These are phyloP conservation scores for Diarsia dahlii DNA, from an alignment of 2,888 invertebrate species.

Conservation along the genomic window DNA sequence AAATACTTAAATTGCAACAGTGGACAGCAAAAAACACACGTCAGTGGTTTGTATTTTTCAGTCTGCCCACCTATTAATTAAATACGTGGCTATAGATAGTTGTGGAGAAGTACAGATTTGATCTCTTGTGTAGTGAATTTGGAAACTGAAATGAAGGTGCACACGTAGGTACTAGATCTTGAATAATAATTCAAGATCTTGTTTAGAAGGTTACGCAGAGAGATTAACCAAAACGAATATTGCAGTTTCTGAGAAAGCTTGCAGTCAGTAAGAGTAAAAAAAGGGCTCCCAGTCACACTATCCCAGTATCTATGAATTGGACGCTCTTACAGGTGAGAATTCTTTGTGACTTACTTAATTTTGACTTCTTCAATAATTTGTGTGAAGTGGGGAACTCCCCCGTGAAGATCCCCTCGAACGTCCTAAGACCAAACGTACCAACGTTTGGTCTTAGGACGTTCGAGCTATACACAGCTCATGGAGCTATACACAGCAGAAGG, in stretches of 20 bases:
- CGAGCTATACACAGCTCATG: too few relatives aligned
- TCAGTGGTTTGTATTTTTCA: neutral
- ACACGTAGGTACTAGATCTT: neutral
- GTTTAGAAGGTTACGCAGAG: neutral
- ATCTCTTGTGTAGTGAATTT: neutral
- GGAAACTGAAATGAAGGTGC: neutral
- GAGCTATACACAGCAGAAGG: neutral
- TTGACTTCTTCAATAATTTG: neutral
- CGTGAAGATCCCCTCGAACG: neutral
- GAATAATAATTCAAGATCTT: neutral
- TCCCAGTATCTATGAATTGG: neutral
- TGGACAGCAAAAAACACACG: neutral
- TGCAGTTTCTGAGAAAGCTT: neutral
- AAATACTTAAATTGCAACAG: constrained; percentile 14
- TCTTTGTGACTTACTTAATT: neutral
- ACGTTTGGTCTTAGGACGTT: too few relatives aligned
- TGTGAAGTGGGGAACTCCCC: neutral
- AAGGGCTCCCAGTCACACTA: neutral
- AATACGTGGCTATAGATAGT: neutral
- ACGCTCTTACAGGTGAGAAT: neutral
- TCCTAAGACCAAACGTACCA: neutral
- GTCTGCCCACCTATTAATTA: neutral
- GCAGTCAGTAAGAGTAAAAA: neutral
- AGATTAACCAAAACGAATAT: neutral
- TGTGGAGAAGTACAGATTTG: neutral